Evolutionary conservation across 2,888 invertebrate genomes (phyloP).

Genomic region (Aspidapion aeneum): DNA sequence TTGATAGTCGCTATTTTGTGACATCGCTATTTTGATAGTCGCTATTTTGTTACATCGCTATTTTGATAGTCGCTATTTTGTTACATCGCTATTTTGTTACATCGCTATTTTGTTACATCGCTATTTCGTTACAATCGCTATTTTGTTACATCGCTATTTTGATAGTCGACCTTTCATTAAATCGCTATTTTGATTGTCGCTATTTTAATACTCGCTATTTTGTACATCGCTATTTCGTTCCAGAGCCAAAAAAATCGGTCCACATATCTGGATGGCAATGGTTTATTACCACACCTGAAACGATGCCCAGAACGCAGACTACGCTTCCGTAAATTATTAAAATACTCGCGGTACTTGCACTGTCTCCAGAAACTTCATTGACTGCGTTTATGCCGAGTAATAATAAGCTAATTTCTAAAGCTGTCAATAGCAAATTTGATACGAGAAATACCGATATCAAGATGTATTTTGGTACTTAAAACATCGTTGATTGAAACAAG

Average conservation of each 20-base stretch:
- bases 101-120: no score
- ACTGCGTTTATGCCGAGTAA: slow-evolving; percentile 10
- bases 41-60: no score
- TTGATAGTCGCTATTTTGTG: no score
- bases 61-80: no score
- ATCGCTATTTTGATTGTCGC: no score
- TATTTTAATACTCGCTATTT: no score
- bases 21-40: no score
- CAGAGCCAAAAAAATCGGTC: slow-evolving; percentile 15
- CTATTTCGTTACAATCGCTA: no score
- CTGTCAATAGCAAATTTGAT: slow-evolving; percentile 5
- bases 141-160: no score
- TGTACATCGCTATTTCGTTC: no score
- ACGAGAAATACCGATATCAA: slow-evolving; percentile 16
- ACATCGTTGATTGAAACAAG: background rate
- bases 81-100: no score
- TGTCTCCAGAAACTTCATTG: slow-evolving; percentile 10
- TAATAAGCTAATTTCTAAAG: slow-evolving; percentile 9
- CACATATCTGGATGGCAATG: slow-evolving; percentile 9
- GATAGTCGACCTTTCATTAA: no score
- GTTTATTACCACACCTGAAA: slow-evolving; percentile 8
- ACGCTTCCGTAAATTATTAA: slow-evolving; percentile 7
- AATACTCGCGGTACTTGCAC: slow-evolving; percentile 9
- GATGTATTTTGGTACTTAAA: slow-evolving; percentile 16
- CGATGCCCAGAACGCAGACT: slow-evolving; percentile 1